Percentiles rank a stretch among this genome's conserved stretches.
phyloP scores from a whole-genome alignment of 2,888 invertebrate genomes.

The Cyclophora punctaria region DNA sequence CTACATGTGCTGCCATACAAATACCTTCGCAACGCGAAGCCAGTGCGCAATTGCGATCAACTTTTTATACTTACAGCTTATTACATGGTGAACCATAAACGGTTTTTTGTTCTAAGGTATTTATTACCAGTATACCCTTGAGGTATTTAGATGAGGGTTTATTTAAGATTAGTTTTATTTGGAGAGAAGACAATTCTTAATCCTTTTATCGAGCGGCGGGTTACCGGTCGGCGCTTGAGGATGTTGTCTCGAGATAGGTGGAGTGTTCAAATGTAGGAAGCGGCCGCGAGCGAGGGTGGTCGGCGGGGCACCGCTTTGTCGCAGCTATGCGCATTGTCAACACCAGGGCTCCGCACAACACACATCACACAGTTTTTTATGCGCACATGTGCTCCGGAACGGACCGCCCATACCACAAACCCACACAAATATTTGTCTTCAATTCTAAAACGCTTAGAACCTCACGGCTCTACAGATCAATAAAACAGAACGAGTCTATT shows the following conservation, averaged over 20 bases:
- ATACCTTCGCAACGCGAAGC: too few relatives aligned
- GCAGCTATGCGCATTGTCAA: constrained; percentile 71
- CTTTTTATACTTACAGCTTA: too few relatives aligned
- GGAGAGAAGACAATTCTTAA: constrained; percentile 15
- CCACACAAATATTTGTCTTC: constrained; percentile 67
- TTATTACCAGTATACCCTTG: too few relatives aligned
- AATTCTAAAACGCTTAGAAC: constrained; percentile 67
- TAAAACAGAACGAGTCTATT: constrained; percentile 47
- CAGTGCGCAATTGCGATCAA: too few relatives aligned
- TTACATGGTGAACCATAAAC: too few relatives aligned
- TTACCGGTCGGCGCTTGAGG: constrained; percentile 8
- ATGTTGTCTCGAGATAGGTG: constrained; percentile 21
- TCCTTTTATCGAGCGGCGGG: constrained; percentile 12
- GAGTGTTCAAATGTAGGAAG: constrained; percentile 34
- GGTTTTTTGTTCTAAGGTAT: too few relatives aligned
- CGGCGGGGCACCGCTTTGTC: constrained; percentile 41
- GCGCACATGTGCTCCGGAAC: constrained; percentile 53
- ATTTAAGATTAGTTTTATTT: constrained; percentile 12
- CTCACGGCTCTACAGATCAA: constrained; percentile 49
- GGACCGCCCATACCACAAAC: constrained; percentile 60
- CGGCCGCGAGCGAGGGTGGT: constrained; percentile 45
- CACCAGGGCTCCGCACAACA: constrained; percentile 48
- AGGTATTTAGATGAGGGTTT: too few relatives aligned
- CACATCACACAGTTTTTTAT: constrained; percentile 60
- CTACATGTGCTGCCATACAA: constrained; percentile 2